Base-by-base conservation (phyloP, 1,140 invertebrate species). In the Scaptomyza montana region DNA sequence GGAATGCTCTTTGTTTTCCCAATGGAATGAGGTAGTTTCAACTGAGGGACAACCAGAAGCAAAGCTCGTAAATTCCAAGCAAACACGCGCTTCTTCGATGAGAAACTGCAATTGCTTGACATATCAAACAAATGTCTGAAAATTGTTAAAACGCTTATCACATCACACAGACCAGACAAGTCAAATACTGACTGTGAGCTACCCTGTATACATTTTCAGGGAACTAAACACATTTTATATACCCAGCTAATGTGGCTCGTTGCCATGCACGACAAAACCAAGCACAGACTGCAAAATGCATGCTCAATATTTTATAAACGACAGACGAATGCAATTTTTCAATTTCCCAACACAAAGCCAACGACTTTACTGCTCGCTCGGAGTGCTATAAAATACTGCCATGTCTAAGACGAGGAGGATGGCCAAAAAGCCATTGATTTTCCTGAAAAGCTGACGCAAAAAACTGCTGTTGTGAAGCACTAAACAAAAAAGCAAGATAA, bases 301-400 rank as follows among this genome's bases (percentile, higher is more conserved):
- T 84, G 79, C 67, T 84, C 80, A 77, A 84, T 84, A 84, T 84
- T 79, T 84, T 84, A 84, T 73, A 81, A 70, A 49, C 75, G 54
- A 53, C 75, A 79, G 71, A 79, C 74, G 66, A 84, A 85, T 81
- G 77, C 80, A 85, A 84, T 84, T 84, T 84, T 84, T 85, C 80
- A 84, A 85, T 84, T 85, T 84, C 63, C 43, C 51, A 39, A 80
- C 78, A 80, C 77, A 80, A 36, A 36, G 60, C 59, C 25, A 50
- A 53, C 59, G 66, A 69, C 51, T 68, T 61, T 62, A 77, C 75
- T 77, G 77, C 80, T 85, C 77, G 77, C 80, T 85, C 77, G 79
- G 85, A 84, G 65, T 73, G 80, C 77, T 64, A 84, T 85, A 85
- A 84, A 84, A 79, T 41, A 77, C 63, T 65, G 50, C 47, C 64